phyloP scores from a whole-genome alignment of 53 echinoderm and acorn worm genomes.

The Paracentrotus lividus region DNA sequence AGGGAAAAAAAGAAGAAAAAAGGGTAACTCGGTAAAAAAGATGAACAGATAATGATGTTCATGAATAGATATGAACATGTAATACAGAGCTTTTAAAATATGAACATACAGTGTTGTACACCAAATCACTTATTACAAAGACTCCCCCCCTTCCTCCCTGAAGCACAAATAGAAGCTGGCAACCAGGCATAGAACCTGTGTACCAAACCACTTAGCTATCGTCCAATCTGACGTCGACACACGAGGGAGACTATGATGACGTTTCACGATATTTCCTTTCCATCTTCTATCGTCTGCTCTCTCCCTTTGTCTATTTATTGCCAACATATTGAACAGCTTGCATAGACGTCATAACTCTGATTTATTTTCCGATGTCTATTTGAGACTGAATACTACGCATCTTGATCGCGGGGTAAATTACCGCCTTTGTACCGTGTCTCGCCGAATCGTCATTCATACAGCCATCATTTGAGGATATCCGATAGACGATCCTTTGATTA shows the following conservation, averaged over 20 bases:
- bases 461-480: background rate
- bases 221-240: conserved; percentile 55
- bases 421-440: conserved; percentile 17
- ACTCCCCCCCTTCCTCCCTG: background rate
- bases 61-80: background rate
- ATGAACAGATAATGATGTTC: too few relatives aligned
- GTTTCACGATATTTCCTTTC: conserved; percentile 52
- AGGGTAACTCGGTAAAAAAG: too few relatives aligned
- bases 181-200: background rate
- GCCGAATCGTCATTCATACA: conserved; percentile 43
- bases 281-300: conserved; percentile 7
- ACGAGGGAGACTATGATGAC: conserved; percentile 51
- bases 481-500: conserved; percentile 35
- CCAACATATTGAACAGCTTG: conserved; percentile 33
- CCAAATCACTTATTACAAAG: background rate
- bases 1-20: too few relatives aligned
- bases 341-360: conserved; percentile 56
- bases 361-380: conserved; percentile 49
- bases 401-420: conserved; percentile 14
- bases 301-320: conserved; percentile 56
- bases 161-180: background rate
- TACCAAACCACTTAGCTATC: conserved; percentile 41
- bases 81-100: background rate
- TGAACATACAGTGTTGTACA: background rate
- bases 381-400: conserved; percentile 40